Conservation (phyloP, 1,140 invertebrate genomes). For the Pinna nobilis region DNA sequence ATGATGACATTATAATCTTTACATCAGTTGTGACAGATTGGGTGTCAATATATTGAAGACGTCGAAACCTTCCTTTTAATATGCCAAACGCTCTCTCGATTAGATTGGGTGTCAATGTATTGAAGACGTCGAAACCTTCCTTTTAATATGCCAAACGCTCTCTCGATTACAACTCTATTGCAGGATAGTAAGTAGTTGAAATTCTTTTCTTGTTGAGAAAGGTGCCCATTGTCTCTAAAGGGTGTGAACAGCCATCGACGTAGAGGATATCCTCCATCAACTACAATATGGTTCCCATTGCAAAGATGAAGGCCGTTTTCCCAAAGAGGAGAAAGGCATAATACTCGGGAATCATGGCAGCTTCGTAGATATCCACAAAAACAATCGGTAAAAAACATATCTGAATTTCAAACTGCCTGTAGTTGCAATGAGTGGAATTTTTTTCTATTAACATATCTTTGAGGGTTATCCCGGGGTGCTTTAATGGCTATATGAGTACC, state of each 20-base stretch:
- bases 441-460: constrained; percentile 49
- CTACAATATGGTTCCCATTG: constrained; percentile 37
- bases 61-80: constrained; percentile 19
- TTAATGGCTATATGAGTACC: constrained; percentile 48
- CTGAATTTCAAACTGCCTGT: constrained; percentile 37
- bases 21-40: background rate
- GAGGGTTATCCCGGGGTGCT: constrained; percentile 23
- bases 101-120: constrained; percentile 56
- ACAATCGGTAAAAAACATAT: constrained; percentile 37
- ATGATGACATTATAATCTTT: constrained; percentile 12
- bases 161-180: constrained; percentile 64
- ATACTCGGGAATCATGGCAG: constrained; percentile 42
- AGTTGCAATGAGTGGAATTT: constrained; percentile 34
- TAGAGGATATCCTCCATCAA: constrained; percentile 50
- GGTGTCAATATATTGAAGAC: constrained; percentile 21
- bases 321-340: constrained; percentile 47
- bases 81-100: constrained; percentile 23
- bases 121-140: constrained; percentile 64
- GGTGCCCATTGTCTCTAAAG: constrained; percentile 44
- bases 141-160: constrained; percentile 68
- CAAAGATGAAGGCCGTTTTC: constrained; percentile 9
- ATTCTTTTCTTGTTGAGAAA: constrained; percentile 53
- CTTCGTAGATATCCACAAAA: constrained; percentile 42
- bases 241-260: constrained; percentile 37
- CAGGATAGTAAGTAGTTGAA: constrained; percentile 62